Percentiles rank a stretch among this genome's conserved stretches.
Evolutionary conservation across 2,113 vertebrate species (phyloP).

Genomic region (Neoarius graeffei): DNA sequence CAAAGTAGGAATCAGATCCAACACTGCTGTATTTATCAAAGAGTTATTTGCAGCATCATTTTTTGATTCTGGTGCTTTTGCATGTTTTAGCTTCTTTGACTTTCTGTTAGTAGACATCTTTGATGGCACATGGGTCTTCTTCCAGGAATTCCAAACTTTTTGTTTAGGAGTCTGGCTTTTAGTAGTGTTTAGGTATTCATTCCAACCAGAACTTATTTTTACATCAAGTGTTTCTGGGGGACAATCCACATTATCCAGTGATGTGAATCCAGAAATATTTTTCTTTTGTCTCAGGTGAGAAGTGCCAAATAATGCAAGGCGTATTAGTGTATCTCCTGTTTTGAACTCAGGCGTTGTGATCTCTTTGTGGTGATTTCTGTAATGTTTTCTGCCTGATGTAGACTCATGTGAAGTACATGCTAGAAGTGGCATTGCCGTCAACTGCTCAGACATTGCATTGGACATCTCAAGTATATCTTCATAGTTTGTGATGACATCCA

Average conservation of each 20-base stretch:
- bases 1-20: not conserved
- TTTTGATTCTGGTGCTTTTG: constrained; percentile 9
- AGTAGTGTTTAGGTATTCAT: not conserved
- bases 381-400: not conserved
- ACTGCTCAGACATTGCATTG: not conserved
- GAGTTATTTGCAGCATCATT: not conserved
- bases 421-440: not conserved
- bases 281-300: not conserved
- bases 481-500: constrained; percentile 12
- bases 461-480: constrained; percentile 25
- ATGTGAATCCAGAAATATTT: not conserved
- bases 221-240: constrained; percentile 61
- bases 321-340: not conserved
- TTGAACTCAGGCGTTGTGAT: not conserved
- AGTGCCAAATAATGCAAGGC: constrained; percentile 67
- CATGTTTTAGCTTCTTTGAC: not conserved
- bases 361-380: not conserved
- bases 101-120: not conserved
- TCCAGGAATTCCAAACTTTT: constrained; percentile 54
- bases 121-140: constrained; percentile 36
- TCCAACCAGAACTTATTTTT: constrained; percentile 20
- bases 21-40: not conserved
- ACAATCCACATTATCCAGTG: not conserved
- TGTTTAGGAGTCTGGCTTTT: constrained; percentile 38
- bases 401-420: not conserved